Percentiles rank a stretch among this genome's conserved stretches.
Conservation (phyloP, 92 coral and sea anemone species). For the Palythoa grandiflora region DNA sequence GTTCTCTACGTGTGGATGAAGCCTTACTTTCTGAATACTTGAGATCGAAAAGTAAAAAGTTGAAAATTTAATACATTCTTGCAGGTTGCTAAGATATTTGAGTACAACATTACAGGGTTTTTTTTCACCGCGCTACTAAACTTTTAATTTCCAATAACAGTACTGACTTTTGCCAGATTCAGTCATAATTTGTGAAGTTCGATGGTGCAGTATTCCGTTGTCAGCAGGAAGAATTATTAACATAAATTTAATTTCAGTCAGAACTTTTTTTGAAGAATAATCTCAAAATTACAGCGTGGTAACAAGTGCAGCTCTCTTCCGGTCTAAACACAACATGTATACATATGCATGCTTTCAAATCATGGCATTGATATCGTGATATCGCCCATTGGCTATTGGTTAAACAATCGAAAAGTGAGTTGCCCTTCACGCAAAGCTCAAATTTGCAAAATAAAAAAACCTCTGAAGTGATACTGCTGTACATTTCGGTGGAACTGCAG, state of each 20-base stretch:
- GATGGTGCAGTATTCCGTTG: background rate
- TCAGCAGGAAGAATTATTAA: background rate
- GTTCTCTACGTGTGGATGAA: background rate
- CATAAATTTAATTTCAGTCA: background rate
- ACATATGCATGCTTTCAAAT: background rate
- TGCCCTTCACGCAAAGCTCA: background rate
- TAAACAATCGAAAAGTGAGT: background rate
- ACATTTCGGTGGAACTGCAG: background rate
- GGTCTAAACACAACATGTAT: background rate
- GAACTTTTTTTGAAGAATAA: background rate
- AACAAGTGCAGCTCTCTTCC: background rate
- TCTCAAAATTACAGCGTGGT: background rate
- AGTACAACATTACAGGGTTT: background rate
- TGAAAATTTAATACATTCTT: background rate
- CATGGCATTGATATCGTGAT: background rate
- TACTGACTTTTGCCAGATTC: background rate
- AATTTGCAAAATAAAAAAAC: background rate
- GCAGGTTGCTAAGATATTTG: background rate
- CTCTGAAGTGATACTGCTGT: background rate
- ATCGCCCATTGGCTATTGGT: background rate
- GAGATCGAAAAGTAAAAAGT: background rate
- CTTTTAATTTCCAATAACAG: background rate
- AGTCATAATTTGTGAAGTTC: background rate
- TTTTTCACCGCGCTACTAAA: background rate
- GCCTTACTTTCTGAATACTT: background rate